Base-by-base conservation (phyloP, 2,888 invertebrate species). In the Dioctria rufipes region DNA sequence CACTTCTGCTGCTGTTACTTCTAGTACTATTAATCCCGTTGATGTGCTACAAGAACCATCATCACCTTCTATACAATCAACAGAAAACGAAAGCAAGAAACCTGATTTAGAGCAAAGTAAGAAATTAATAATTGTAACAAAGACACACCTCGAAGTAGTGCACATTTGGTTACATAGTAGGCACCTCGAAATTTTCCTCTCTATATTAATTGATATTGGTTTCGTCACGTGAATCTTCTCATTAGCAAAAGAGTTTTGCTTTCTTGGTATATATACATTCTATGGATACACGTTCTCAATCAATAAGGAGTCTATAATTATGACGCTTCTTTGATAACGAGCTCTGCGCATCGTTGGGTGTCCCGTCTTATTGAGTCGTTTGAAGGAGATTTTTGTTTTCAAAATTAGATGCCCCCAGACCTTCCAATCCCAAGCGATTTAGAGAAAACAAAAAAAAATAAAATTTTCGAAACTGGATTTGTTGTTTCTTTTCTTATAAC, bases 101-200 rank as follows among this genome's bases (percentile, higher is more conserved):
- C 71, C 80, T 61, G 81, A 82, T 40, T 82, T 83, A 83, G 83
- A 82, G 63, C 63, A 83, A 82, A 83, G 83, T 83, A 83, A 83
- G 83, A 78, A 67, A 60, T 67, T 69, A 60, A 67, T 67, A 69
- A 60, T 58, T 79, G 67, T 79, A 82, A 81, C 80, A 82, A 81
- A 80, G 78, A 43, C 75, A 77, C 78, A 77, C 66, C 80, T 80
- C 82, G 81, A 78, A 82, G 81, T 83, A 82, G 82, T 83, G 82
- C 82, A 83, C 82, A 83, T 83, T 83, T 82, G 80, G 82, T 81
- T 82, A 71, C 81, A 66, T 37, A 43, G 80, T 80, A 80, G 75
- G 58, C 49, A 71, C 43, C 51, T 66, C n/a, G 42, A 78, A 51
- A 13, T 65, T 78, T 65, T 63, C 54, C 54, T 63, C 61, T 77